phyloP scores from a whole-genome alignment of 2,113 vertebrate species.

The Neofelis nebulosa region DNA sequence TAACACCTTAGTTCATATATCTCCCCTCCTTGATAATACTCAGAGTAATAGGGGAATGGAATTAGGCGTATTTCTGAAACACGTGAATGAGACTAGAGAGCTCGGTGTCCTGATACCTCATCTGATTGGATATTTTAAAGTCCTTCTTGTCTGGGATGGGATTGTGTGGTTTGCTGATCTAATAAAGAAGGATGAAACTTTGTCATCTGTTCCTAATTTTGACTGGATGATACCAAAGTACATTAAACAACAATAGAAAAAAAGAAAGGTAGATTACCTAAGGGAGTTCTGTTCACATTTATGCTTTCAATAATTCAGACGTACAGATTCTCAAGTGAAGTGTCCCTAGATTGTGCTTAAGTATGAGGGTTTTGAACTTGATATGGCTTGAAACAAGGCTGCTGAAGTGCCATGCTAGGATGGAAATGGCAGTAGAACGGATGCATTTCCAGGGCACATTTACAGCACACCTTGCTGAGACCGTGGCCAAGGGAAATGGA shows the following conservation, averaged over 20 bases:
- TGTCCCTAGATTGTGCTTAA: background rate
- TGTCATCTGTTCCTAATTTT: background rate
- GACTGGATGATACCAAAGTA: background rate
- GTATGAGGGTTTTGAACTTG: conserved; percentile 15
- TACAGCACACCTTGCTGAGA: conserved; percentile 17
- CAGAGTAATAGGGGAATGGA: background rate
- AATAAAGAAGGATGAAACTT: background rate
- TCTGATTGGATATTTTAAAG: background rate
- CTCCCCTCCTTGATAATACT: background rate
- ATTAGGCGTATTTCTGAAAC: background rate
- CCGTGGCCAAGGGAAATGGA: conserved; percentile 52
- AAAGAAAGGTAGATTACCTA: background rate
- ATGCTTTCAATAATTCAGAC: background rate
- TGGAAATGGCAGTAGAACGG: background rate
- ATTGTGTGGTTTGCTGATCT: background rate
- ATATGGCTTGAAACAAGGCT: background rate
- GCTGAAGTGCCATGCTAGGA: background rate
- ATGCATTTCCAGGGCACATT: conserved; percentile 51
- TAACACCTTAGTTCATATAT: background rate
- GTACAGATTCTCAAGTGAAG: background rate
- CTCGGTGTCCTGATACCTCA: background rate
- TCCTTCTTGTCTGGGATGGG: background rate
- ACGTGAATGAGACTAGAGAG: background rate
- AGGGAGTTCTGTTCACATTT: background rate
- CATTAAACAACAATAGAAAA: background rate